phyloP scores from a whole-genome alignment of 2,797 vertebrate genomes.

The Phoxinus dragarum region DNA sequence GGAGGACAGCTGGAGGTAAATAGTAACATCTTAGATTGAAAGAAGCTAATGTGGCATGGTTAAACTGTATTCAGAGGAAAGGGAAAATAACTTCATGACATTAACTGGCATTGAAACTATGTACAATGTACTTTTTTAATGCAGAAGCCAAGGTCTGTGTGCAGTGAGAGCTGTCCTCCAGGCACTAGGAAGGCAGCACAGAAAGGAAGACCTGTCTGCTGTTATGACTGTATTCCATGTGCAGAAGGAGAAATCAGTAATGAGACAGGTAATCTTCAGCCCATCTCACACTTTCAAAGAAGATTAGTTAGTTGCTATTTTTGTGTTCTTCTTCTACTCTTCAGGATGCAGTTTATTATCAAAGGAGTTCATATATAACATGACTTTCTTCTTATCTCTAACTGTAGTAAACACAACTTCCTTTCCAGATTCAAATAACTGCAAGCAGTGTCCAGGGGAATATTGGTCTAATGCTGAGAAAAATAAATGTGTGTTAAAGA shows the following conservation, averaged over 20 bases:
- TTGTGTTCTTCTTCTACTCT: not conserved
- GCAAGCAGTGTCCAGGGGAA: constrained; percentile 63
- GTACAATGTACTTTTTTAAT: too few relatives aligned
- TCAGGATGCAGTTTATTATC: not conserved
- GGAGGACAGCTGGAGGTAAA: constrained; percentile 67
- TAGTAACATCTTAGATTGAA: not conserved
- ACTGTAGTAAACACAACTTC: constrained; percentile 55
- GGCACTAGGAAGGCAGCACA: too few relatives aligned
- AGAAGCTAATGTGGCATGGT: too few relatives aligned
- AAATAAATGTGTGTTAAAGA: constrained; percentile 68
- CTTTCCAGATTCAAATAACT: constrained; percentile 77
- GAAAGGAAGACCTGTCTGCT: too few relatives aligned
- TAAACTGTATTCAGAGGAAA: too few relatives aligned
- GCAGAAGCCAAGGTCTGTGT: too few relatives aligned
- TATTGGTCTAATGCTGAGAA: constrained; percentile 76
- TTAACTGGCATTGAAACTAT: too few relatives aligned
- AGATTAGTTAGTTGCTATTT: not conserved
- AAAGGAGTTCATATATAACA: not conserved
- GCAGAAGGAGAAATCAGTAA: constrained; percentile 75
- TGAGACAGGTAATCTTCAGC: constrained; percentile 2
- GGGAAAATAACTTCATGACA: too few relatives aligned
- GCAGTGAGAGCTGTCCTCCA: too few relatives aligned
- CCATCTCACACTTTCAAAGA: not conserved
- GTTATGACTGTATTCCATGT: too few relatives aligned
- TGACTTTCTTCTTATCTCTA: not conserved